phyloP scores from a whole-genome alignment of 2,113 vertebrate species.

The Odocoileus hemionus region DNA sequence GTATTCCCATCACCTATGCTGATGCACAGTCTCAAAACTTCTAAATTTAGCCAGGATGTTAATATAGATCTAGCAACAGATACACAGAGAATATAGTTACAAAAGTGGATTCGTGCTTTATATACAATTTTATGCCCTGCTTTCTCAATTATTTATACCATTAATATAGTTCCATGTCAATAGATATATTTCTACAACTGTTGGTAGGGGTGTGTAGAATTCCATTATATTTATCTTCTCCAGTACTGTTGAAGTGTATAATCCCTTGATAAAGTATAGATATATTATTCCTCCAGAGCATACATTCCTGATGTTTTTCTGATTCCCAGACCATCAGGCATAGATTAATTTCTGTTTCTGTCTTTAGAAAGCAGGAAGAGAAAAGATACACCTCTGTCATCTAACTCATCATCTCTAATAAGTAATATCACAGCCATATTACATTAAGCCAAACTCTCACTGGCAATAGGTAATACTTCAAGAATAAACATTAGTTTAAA shows the following conservation, averaged over 20 bases:
- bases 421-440: slow-evolving; percentile 20
- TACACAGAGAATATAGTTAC: not conserved
- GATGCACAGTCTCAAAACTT: not conserved
- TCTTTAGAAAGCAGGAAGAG: not conserved
- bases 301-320: not conserved
- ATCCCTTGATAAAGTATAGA: not conserved
- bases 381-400: not conserved
- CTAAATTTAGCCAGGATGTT: not conserved
- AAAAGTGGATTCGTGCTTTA: not conserved
- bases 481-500: slow-evolving; percentile 59
- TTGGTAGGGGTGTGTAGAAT: not conserved
- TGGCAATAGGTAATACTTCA: slow-evolving; percentile 41
- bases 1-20: not conserved
- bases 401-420: slow-evolving; percentile 8
- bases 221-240: not conserved
- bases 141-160: not conserved
- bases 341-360: not conserved
- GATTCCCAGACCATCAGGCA: not conserved
- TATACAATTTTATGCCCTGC: not conserved
- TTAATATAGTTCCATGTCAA: not conserved
- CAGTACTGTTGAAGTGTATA: not conserved
- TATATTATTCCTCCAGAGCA: not conserved
- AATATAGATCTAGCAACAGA: not conserved
- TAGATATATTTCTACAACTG: not conserved
- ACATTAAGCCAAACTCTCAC: not conserved